These are phyloP conservation scores for Passerina amoena DNA, from an alignment of 2,113 vertebrate species.

Conservation along the genomic window DNA sequence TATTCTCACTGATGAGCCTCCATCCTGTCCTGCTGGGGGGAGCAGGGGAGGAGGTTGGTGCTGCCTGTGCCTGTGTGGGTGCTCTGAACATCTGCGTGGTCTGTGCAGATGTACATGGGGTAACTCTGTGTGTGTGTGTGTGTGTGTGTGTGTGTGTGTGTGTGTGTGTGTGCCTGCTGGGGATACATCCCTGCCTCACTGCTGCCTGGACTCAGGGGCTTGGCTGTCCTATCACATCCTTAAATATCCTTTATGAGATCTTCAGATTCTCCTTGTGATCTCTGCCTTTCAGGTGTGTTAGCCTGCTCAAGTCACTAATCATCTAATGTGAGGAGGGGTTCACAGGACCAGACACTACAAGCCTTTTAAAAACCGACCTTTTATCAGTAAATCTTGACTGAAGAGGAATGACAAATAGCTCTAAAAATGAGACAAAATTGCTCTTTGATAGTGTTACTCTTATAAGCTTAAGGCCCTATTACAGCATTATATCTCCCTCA, in stretches of 20 bases:
- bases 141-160: background rate
- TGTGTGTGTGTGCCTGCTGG: background rate
- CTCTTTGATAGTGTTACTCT: background rate
- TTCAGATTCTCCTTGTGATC: background rate
- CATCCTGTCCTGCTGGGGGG: background rate
- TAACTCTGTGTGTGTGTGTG: background rate
- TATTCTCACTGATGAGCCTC: background rate
- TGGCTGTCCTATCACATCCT: background rate
- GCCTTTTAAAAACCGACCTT: background rate
- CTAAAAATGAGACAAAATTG: slow-evolving; percentile 1
- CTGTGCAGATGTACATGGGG: background rate
- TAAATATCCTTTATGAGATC: background rate
- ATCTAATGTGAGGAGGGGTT: background rate
- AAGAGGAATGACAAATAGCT: background rate
- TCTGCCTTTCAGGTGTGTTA: background rate
- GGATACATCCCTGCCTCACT: background rate
- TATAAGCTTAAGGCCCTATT: background rate
- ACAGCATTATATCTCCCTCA: background rate
- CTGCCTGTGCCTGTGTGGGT: background rate
- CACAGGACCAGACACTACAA: background rate
- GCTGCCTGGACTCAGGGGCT: background rate
- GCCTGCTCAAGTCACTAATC: background rate
- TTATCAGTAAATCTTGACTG: background rate
- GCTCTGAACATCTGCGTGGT: background rate
- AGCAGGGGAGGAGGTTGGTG: background rate